phyloP scores from a whole-genome alignment of 2,888 invertebrate genomes.

The Acanthacorydalis orientalis region DNA sequence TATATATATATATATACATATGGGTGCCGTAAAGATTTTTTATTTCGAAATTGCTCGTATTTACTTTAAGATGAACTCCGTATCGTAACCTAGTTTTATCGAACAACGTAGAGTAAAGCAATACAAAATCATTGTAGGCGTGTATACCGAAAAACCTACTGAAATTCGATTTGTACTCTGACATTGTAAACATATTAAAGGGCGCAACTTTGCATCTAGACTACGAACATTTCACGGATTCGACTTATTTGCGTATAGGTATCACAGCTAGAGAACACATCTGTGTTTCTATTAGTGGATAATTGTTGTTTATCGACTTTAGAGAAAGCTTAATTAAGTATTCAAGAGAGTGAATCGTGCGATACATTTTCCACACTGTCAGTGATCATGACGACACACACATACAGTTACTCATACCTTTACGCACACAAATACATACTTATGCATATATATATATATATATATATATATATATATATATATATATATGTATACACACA shows the following conservation, averaged over 20 bases:
- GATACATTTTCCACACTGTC: too few species aligned
- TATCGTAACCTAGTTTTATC: not conserved
- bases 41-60: too few species aligned
- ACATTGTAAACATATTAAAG: not conserved
- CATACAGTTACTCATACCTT: not conserved
- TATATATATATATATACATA: too few species aligned
- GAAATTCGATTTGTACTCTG: not conserved
- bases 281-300: slow-evolving; percentile 14
- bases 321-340: slow-evolving; percentile 16
- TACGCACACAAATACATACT: not conserved
- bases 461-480: too few species aligned
- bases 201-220: too few species aligned
- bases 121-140: not conserved
- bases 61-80: too few species aligned
- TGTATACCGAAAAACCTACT: not conserved
- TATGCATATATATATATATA: not conserved
- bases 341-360: slow-evolving; percentile 7
- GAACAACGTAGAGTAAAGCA: not conserved
- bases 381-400: not conserved
- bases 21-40: too few species aligned
- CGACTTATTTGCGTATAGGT: too few species aligned
- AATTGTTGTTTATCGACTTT: slow-evolving; percentile 20
- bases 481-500: too few species aligned
- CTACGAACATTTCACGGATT: too few species aligned
- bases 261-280: slow-evolving; percentile 2